Evolutionary conservation across 1,140 invertebrate species (phyloP), one percentile per base, ranked within the genome.

Genomic region (Drosophila tani): DNA sequence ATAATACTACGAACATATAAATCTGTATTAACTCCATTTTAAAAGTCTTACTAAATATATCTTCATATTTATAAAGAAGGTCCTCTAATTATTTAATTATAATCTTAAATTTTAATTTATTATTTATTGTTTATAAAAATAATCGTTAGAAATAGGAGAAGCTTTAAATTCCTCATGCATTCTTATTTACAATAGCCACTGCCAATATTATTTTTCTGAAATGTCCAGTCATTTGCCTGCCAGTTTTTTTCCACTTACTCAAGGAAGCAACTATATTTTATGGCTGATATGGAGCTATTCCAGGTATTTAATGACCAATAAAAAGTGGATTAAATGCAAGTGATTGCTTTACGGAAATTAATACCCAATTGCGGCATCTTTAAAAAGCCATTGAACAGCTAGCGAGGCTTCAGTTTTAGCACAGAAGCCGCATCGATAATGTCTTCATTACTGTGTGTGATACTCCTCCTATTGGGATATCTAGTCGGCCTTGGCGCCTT

Each of bases 261-360:
- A 64, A 9, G 41, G 21, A 40, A 41, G 14, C 5, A 64, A 60
- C 24, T 19, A 40, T 29, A 59, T 19, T 21, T 41, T n/a, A 29
- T 29, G 2, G 24, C 12, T 12, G 3, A 29, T 41, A 58, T 29
- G 9, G 3, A 15, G 27, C 6, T 15, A 6, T 19, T 5, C 14
- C 9, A 11, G 9, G 9, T n/a, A 12, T 7, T 11, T 21, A 56
- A 6, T 14, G 5, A 55, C 14, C 14, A 56, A 56, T 64, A 29
- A 64, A 38, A 27, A n/a, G 27, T 29, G 6, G 3, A 11, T 55
- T 53, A 29, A 0, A 29, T 29, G 27, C 6, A 29, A 29, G 27
- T 29, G 27, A 24, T 5, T 12, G 35, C 53, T 40, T 3, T 21
- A 12, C 11, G 32, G 35, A 64, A 59, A 17, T 38, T 27, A 14